Base-by-base conservation (phyloP, 1,140 invertebrate species). In the Eubasilissa regina region DNA sequence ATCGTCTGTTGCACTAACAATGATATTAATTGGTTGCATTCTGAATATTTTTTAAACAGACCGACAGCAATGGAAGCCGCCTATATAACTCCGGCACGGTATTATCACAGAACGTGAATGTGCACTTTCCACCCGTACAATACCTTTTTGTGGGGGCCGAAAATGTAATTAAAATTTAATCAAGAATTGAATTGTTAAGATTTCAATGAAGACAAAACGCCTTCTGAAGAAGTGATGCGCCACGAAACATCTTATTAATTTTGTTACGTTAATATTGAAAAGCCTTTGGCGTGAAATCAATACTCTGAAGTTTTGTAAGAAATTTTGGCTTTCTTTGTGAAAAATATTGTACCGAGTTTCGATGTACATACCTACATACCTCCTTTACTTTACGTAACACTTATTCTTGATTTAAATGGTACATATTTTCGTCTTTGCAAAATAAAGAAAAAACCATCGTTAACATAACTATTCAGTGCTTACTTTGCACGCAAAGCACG, bases 11-110 rank as follows among this genome's bases (percentile, higher is more conserved):
- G 44, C 17, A 35, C 74, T 45, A 75, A 79, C 73, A 82, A 82
- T 82, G 77, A 73, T 82, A 82, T 82, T 82, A 82, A 82, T 82
- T 82, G 80, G 80, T 82, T 77, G 78, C 80, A 82, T 82, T 82
- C 80, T 82, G 66, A 47, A 79, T 79, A 77, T 79, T 78, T 79
- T 72, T 76, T 78, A 78, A 82, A 79, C 74, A 82, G 77, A 82
- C 74, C 74, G 75, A 77, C 66, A 48, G 80, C 75, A 7, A 68
- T 56, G 55, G 80, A 77, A 81, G 77, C 77, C 66, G 74, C 45
- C 45, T 13, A 17, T 79, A 68, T 74, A 77, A 74, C 75, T 66
- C 21, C 35, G 43, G 48, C n/a, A 55, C 44, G 19, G 80, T 73
- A 60, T 77, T 76, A 82, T 82, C 80, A 82, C 74, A 15, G 68